phyloP scores from a whole-genome alignment of 1,140 invertebrate species.

The Lerema accius region DNA sequence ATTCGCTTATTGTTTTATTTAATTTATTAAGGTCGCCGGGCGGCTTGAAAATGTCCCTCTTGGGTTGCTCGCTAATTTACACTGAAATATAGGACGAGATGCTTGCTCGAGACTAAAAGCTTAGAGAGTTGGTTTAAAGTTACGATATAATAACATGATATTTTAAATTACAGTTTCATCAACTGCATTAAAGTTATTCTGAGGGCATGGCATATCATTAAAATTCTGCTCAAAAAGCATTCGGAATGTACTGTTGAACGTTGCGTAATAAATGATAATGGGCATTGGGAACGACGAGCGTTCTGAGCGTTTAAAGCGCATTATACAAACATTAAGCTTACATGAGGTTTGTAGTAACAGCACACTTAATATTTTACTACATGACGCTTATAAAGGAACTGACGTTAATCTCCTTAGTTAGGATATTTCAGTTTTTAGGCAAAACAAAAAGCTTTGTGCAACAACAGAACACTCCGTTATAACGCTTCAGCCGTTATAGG shows the following conservation, averaged over 20 bases:
- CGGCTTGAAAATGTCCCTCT: neutral
- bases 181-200: conserved; percentile 15
- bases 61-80: too few relatives aligned
- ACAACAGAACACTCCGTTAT: too few relatives aligned
- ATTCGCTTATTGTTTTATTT: neutral
- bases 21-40: neutral
- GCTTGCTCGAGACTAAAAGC: too few relatives aligned
- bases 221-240: conserved; percentile 32
- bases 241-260: conserved; percentile 29
- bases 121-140: too few relatives aligned
- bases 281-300: conserved; percentile 32
- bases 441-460: too few relatives aligned
- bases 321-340: conserved; percentile 42
- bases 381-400: neutral
- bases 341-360: conserved; percentile 28
- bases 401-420: too few relatives aligned
- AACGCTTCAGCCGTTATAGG: too few relatives aligned
- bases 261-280: conserved; percentile 33
- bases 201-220: conserved; percentile 13
- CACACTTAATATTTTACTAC: conserved; percentile 6
- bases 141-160: too few relatives aligned
- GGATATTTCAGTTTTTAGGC: too few relatives aligned
- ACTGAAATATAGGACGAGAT: too few relatives aligned
- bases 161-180: too few relatives aligned
- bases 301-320: conserved; percentile 34